A percentile compares a stretch with the other conserved stretches of the same genome.
Evolutionary conservation across 2,888 invertebrate genomes (phyloP).

Genomic region (Sinhomidia bicolor): DNA sequence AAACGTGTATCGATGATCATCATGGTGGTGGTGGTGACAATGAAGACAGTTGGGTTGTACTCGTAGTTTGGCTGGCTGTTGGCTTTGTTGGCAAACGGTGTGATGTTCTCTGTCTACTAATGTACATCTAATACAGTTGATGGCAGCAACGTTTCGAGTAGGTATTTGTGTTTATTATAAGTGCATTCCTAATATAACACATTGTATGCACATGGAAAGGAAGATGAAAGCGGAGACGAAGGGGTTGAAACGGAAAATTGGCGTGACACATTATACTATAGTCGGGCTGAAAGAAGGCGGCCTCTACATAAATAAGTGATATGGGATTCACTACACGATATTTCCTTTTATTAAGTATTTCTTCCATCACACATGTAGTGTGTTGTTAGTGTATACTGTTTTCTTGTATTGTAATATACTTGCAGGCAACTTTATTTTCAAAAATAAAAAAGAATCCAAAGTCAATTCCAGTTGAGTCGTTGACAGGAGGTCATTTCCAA

Average conservation of each 20-base stretch:
- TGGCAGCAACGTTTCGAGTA: background rate
- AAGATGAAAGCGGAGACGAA: background rate
- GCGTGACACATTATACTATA: constrained; percentile 30
- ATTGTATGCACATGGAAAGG: background rate
- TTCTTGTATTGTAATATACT: background rate
- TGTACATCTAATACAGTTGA: no score
- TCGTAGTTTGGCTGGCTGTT: background rate
- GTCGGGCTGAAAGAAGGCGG: background rate
- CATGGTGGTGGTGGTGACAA: background rate
- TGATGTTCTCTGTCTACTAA: background rate
- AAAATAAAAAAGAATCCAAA: constrained; percentile 20
- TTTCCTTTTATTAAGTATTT: background rate
- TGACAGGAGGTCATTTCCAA: constrained; percentile 67
- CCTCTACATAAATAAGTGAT: background rate
- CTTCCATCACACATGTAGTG: constrained; percentile 16
- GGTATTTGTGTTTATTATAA: background rate
- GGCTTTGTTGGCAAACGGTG: background rate
- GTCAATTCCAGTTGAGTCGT: constrained; percentile 63
- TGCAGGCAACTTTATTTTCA: constrained; percentile 50
- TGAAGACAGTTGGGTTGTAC: background rate
- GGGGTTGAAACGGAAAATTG: constrained; percentile 16
- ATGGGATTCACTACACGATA: background rate
- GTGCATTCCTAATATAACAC: background rate
- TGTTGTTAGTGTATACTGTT: background rate
- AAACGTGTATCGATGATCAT: background rate